A percentile compares a stretch with the other conserved stretches of the same genome.
Evolutionary conservation across 2,113 vertebrate genomes (phyloP).

Genomic region (Sardina pilchardus): DNA sequence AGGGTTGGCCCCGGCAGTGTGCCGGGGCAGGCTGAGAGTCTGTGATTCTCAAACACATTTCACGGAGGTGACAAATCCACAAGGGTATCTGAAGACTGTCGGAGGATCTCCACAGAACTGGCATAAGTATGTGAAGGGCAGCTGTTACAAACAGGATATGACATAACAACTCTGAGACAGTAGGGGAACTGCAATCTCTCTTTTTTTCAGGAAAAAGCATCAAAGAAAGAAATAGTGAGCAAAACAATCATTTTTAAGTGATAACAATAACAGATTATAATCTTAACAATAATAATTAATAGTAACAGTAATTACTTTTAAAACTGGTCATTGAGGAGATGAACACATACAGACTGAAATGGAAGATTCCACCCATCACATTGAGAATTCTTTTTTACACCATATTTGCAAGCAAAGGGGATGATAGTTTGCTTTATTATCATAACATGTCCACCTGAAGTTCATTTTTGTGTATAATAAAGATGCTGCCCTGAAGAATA

Average conservation of each 20-base stretch:
- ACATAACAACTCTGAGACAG: constrained; percentile 31
- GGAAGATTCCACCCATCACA: constrained; percentile 15
- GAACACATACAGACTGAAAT: constrained; percentile 32
- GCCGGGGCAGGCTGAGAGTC: neutral
- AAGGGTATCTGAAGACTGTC: constrained; percentile 18
- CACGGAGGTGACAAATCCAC: constrained; percentile 19
- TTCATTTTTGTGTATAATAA: neutral
- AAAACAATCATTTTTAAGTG: constrained; percentile 62
- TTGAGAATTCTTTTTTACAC: neutral
- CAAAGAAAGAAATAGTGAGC: constrained; percentile 64
- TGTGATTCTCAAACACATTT: constrained; percentile 20
- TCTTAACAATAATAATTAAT: constrained; percentile 51
- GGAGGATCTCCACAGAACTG: constrained; percentile 2
- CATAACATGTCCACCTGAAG: constrained; percentile 1
- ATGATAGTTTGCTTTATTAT: neutral
- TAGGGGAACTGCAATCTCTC: constrained; percentile 22
- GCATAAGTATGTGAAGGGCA: neutral
- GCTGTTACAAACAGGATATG: constrained; percentile 37
- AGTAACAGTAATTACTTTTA: neutral
- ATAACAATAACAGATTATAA: constrained; percentile 66
- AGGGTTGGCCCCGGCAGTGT: neutral
- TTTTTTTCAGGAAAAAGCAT: constrained; percentile 6
- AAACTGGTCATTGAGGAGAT: constrained; percentile 39
- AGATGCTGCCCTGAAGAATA: constrained; percentile 19
- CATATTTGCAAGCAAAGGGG: constrained; percentile 9